A percentile compares a stretch with the other conserved stretches of the same genome.
Evolutionary conservation across 2,113 vertebrate species (phyloP).

Genomic region (Cavia aperea): DNA sequence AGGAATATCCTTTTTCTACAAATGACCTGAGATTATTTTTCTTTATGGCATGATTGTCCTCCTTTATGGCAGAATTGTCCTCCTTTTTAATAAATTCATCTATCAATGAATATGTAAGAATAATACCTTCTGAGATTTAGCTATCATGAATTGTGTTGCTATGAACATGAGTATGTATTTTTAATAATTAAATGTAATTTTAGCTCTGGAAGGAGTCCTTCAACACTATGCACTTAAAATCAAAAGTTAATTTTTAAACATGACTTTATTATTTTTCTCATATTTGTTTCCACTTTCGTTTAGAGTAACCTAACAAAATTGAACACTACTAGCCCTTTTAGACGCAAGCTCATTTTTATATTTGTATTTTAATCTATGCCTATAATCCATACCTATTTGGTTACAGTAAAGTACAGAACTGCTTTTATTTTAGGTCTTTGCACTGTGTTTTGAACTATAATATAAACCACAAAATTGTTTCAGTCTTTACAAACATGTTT

Average conservation of each 20-base stretch:
- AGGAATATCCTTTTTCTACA: neutral
- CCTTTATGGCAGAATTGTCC: neutral
- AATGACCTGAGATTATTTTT: neutral
- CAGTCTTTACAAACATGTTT: neutral
- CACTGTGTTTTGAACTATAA: neutral
- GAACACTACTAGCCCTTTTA: neutral
- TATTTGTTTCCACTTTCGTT: neutral
- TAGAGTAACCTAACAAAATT: neutral
- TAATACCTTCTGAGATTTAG: neutral
- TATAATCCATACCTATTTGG: neutral
- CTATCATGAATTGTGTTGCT: neutral
- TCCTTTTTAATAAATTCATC: neutral
- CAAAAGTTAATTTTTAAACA: neutral
- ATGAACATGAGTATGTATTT: neutral
- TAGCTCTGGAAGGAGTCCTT: slow-evolving; percentile 4
- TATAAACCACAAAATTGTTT: neutral
- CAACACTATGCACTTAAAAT: neutral
- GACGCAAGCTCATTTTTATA: neutral
- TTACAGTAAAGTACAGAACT: neutral
- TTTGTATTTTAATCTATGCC: neutral
- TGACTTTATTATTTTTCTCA: neutral
- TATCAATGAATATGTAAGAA: neutral
- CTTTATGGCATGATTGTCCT: neutral
- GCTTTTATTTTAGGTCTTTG: neutral
- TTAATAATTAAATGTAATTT: neutral